These are phyloP conservation scores for Protonemura montana DNA, from an alignment of 2,888 invertebrate species.

Conservation along the genomic window DNA sequence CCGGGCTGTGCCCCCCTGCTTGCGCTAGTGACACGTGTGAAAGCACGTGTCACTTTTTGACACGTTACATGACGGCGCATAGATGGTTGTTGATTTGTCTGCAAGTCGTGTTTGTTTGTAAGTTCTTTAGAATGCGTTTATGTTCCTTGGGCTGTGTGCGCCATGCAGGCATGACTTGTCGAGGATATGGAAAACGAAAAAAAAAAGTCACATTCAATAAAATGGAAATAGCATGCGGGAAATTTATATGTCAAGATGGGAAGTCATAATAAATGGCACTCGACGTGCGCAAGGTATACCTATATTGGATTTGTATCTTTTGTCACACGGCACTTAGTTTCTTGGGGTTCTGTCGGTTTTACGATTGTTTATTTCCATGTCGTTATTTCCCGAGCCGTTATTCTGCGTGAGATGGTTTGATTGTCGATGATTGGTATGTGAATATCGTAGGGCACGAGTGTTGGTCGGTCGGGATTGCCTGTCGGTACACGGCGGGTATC, in stretches of 20 bases:
- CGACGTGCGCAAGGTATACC: background rate
- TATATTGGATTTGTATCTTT: background rate
- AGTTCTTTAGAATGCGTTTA: background rate
- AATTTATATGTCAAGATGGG: background rate
- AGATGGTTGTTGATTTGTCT: constrained; percentile 18
- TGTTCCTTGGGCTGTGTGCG: background rate
- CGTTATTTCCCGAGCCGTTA: background rate
- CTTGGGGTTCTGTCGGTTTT: background rate
- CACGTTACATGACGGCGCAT: background rate
- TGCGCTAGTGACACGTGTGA: constrained; percentile 7
- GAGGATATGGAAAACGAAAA: background rate
- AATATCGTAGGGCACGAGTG: background rate
- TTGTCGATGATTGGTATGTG: background rate
- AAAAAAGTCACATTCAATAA: background rate
- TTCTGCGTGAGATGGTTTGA: constrained; percentile 17
- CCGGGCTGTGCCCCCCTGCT: background rate
- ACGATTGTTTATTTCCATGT: background rate
- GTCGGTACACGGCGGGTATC: no score
- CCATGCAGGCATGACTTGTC: background rate
- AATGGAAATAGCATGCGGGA: background rate
- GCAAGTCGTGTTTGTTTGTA: background rate
- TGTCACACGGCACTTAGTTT: background rate
- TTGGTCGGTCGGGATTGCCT: no score
- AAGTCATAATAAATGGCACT: background rate
- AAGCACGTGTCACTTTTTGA: constrained; percentile 29